Percentiles rank a stretch among this genome's conserved stretches.
Evolutionary conservation across 2,797 vertebrate species (phyloP).

Genomic region (Neosalanx taihuensis): DNA sequence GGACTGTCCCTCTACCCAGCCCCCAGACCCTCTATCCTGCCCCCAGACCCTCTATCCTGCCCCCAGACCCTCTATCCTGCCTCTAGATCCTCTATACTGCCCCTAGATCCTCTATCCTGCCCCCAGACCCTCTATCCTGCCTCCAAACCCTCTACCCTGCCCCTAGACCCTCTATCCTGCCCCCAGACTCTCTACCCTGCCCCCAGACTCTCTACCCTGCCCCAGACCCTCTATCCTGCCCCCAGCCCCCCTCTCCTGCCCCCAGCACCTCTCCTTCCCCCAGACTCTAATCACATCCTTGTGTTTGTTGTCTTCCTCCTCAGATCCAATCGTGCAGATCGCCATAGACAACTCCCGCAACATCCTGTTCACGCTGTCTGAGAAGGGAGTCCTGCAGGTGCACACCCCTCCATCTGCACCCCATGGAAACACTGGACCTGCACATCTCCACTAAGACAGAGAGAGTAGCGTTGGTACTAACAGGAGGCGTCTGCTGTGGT

Average conservation of each 20-base stretch:
- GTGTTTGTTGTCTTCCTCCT: conserved; percentile 5
- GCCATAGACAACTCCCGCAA: conserved; percentile 92
- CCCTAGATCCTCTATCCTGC: neutral
- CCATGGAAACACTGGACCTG: neutral
- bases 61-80: neutral
- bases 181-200: neutral
- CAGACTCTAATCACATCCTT: no score
- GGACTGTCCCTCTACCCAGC: neutral
- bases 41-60: neutral
- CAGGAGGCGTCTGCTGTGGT: neutral
- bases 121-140: neutral
- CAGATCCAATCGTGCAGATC: conserved; percentile 96
- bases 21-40: neutral
- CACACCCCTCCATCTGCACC: neutral
- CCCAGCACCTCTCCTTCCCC: neutral
- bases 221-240: neutral
- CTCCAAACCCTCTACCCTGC: neutral
- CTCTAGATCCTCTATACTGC: neutral
- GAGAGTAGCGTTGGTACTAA: no score
- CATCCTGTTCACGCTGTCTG: conserved; percentile 89
- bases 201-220: neutral
- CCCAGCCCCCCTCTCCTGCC: neutral
- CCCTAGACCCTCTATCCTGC: neutral
- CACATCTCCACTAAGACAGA: neutral
- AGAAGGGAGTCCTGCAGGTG: conserved; percentile 94